Conservation (phyloP, 2,113 vertebrate genomes). For the Phainopepla nitens region DNA sequence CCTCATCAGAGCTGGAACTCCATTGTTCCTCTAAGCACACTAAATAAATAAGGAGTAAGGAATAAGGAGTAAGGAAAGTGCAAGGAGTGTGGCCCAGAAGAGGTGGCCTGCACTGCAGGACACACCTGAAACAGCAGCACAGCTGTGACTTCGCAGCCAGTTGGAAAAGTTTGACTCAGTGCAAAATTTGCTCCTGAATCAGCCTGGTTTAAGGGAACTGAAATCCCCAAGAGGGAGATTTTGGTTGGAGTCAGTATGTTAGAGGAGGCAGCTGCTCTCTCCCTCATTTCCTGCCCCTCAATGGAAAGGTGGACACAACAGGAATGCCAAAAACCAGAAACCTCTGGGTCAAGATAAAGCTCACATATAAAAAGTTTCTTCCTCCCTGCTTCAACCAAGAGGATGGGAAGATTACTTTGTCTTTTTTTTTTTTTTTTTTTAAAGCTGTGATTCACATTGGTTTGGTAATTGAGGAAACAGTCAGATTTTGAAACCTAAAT, state of each 20-base stretch:
- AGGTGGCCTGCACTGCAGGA: background rate
- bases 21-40: background rate
- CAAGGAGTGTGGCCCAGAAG: background rate
- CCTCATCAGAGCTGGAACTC: background rate
- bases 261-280: background rate
- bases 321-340: background rate
- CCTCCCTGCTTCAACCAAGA: background rate
- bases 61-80: background rate
- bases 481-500: background rate
- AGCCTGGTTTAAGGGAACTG: background rate
- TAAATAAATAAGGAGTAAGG: background rate
- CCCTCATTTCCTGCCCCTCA: background rate
- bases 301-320: background rate
- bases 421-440: background rate
- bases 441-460: background rate
- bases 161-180: background rate
- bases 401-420: background rate
- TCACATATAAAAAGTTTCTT: background rate
- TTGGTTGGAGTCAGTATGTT: background rate
- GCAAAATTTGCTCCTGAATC: background rate
- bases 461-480: background rate
- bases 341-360: background rate
- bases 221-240: background rate
- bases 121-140: background rate
- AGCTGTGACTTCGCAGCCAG: background rate